These are phyloP conservation scores for Ivindomyrus marchei DNA, from an alignment of 2,113 vertebrate genomes.

Conservation along the genomic window DNA sequence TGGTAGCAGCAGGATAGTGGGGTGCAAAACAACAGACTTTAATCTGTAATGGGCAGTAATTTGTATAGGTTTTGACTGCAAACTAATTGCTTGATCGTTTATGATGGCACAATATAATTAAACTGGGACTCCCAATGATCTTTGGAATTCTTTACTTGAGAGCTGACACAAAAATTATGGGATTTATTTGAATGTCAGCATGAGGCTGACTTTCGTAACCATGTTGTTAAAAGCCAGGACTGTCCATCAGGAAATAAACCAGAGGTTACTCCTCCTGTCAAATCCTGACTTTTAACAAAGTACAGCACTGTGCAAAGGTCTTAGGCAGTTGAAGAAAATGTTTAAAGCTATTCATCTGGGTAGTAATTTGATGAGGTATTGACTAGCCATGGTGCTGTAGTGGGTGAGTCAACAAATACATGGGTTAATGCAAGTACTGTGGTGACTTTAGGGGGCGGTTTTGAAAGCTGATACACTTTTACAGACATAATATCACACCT, in stretches of 20 bases:
- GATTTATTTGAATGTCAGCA: background rate
- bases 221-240: background rate
- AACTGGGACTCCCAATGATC: background rate
- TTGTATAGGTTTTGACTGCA: background rate
- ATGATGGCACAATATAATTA: background rate
- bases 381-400: background rate
- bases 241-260: background rate
- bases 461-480: background rate
- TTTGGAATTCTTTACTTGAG: background rate
- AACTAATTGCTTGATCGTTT: background rate
- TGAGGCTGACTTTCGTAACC: background rate
- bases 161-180: background rate
- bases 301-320: background rate
- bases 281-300: background rate
- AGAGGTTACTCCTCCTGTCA: background rate
- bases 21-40: background rate
- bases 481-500: background rate
- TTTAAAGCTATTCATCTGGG: background rate
- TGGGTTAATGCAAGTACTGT: background rate
- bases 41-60: background rate
- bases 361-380: background rate
- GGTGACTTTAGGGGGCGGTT: background rate
- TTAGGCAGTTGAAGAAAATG: background rate
- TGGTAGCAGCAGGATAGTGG: background rate
- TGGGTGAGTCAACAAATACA: background rate